phyloP scores from a whole-genome alignment of 2,113 vertebrate species.

The Brienomyrus longianalis region DNA sequence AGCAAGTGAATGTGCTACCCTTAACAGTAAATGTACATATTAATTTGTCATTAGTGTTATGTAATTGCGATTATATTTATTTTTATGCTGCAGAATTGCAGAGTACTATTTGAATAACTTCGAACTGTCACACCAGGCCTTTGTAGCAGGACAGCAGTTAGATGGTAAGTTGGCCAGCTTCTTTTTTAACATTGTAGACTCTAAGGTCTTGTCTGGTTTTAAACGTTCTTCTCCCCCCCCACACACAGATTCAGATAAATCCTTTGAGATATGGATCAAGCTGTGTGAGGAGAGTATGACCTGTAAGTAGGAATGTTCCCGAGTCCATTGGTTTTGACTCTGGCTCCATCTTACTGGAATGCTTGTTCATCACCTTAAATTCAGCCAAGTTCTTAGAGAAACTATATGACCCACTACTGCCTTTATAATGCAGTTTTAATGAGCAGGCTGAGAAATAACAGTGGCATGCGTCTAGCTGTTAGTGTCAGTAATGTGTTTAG shows the following conservation, averaged over 20 bases:
- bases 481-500: not conserved
- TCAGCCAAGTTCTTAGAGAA: not conserved
- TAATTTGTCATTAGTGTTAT: not conserved
- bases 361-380: not conserved
- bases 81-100: slow-evolving; percentile 69
- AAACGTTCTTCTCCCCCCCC: slow-evolving; percentile 7
- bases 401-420: not conserved
- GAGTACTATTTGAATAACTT: slow-evolving; percentile 85
- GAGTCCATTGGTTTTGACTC: not conserved
- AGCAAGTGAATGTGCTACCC: not conserved
- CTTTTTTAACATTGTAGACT: not conserved
- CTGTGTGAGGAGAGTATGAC: slow-evolving; percentile 75
- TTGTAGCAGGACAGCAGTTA: slow-evolving; percentile 76
- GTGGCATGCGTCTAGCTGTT: not conserved
- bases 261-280: slow-evolving; percentile 78
- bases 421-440: not conserved
- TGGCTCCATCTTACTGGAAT: not conserved
- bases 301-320: slow-evolving; percentile 62
- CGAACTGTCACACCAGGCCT: slow-evolving; percentile 70
- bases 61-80: not conserved
- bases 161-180: slow-evolving; percentile 69
- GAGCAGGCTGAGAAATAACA: not conserved
- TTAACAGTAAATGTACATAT: not conserved
- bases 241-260: slow-evolving; percentile 63
- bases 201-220: not conserved